phyloP scores from a whole-genome alignment of 2,113 vertebrate species.

The Zingel zingel region DNA sequence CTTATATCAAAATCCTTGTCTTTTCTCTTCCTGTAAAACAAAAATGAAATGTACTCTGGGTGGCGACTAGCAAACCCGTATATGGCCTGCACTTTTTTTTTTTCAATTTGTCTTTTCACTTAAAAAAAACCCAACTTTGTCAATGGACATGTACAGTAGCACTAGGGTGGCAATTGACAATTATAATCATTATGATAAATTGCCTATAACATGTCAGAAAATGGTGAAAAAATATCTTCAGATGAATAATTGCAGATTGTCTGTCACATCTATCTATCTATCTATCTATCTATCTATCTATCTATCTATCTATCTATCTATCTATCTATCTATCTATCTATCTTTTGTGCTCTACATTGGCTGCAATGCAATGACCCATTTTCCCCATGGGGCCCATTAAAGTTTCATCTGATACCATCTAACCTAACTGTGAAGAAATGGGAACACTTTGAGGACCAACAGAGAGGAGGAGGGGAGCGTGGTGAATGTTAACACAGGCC shows the following conservation, averaged over 20 bases:
- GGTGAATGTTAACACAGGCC: conserved; percentile 33
- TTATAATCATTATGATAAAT: background rate
- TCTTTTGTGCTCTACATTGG: background rate
- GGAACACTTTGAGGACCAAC: conserved; percentile 41
- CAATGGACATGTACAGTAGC: background rate
- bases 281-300: background rate
- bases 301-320: background rate
- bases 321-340: background rate
- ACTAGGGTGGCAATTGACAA: background rate
- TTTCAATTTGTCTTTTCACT: too few species aligned
- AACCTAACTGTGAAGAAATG: conserved; percentile 39
- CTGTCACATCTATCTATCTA: background rate
- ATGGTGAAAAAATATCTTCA: too few species aligned
- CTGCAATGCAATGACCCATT: conserved; percentile 49
- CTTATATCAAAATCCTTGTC: background rate
- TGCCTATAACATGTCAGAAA: background rate
- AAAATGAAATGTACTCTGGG: background rate
- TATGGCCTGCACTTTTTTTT: too few species aligned
- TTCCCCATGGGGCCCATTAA: conserved; percentile 55
- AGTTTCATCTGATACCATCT: conserved; percentile 59
- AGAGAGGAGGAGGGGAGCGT: background rate
- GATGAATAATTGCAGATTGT: background rate
- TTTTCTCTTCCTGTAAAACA: background rate
- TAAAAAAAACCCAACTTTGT: too few species aligned
- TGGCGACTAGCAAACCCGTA: background rate